These are phyloP conservation scores for Oncorhynchus mykiss DNA, from an alignment of 2,113 vertebrate genomes.

Conservation along the genomic window DNA sequence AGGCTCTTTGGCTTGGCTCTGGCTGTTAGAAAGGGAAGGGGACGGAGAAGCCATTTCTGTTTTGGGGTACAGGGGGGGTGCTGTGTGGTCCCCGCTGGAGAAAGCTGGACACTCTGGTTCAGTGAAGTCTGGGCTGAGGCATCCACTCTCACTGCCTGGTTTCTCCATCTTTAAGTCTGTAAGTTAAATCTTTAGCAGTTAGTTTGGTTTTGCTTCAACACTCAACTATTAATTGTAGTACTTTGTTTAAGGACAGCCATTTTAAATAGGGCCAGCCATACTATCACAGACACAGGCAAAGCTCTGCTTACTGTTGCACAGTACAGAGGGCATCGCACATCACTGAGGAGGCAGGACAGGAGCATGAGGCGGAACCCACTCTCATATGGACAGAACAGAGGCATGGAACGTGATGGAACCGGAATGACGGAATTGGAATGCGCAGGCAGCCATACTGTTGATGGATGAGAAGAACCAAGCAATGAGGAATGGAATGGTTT, in stretches of 20 bases:
- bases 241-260: slow-evolving; percentile 43
- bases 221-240: slow-evolving; percentile 5
- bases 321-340: slow-evolving; percentile 67
- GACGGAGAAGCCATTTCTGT: slow-evolving; percentile 57
- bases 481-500: slow-evolving; percentile 55
- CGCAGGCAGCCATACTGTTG: slow-evolving; percentile 62
- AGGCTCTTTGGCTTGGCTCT: slow-evolving; percentile 68
- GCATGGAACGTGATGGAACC: slow-evolving; percentile 48
- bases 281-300: slow-evolving; percentile 70
- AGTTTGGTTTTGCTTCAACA: slow-evolving; percentile 63
- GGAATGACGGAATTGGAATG: slow-evolving; percentile 61
- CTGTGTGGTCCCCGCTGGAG: slow-evolving; percentile 66
- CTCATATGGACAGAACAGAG: slow-evolving; percentile 68
- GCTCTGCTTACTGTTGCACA: slow-evolving; percentile 55
- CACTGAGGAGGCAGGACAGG: slow-evolving; percentile 61
- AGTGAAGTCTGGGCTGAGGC: slow-evolving; percentile 73
- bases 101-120: slow-evolving; percentile 67
- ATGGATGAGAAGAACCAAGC: slow-evolving; percentile 64
- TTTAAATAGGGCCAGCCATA: slow-evolving; percentile 48
- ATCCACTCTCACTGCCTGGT: slow-evolving; percentile 72
- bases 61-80: slow-evolving; percentile 65
- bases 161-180: slow-evolving; percentile 95
- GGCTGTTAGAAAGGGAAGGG: slow-evolving; percentile 55
- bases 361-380: slow-evolving; percentile 65
- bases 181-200: slow-evolving; percentile 94